phyloP scores from a whole-genome alignment of 2,113 vertebrate species.

The Andinoacara biseriatus region DNA sequence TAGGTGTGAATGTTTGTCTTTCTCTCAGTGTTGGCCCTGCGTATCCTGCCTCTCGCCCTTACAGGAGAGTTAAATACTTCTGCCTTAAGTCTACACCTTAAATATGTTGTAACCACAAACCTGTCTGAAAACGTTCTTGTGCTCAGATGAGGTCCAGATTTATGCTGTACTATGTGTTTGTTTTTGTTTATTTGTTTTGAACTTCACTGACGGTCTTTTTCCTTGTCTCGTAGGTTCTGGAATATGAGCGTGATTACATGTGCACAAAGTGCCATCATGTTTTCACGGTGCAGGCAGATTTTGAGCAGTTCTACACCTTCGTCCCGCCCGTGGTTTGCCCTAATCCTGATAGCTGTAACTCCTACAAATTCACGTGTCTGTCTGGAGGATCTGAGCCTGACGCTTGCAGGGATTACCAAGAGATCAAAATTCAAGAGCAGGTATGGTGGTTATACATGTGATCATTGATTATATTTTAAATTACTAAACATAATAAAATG shows the following conservation, averaged over 20 bases:
- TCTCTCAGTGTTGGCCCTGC: too few species aligned
- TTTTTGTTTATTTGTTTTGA: background rate
- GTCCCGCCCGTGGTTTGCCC: slow-evolving; percentile 82
- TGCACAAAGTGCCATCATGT: slow-evolving; percentile 90
- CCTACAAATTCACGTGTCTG: slow-evolving; percentile 89
- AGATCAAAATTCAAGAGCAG: slow-evolving; percentile 98
- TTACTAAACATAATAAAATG: background rate
- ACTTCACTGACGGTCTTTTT: background rate
- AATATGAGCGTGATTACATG: slow-evolving; percentile 92
- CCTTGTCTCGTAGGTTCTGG: slow-evolving; percentile 79
- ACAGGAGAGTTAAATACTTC: too few species aligned
- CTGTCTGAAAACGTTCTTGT: background rate
- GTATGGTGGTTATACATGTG: slow-evolving; percentile 63
- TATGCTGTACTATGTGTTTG: background rate
- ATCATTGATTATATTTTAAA: background rate
- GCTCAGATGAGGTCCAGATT: background rate
- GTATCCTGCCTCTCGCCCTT: too few species aligned
- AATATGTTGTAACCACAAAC: too few species aligned
- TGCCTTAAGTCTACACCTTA: too few species aligned
- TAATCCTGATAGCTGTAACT: slow-evolving; percentile 85
- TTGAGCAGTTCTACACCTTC: slow-evolving; percentile 89
- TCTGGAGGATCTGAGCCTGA: slow-evolving; percentile 81
- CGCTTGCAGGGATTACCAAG: slow-evolving; percentile 93
- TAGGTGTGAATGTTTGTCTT: too few species aligned
- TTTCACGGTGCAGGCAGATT: slow-evolving; percentile 85